These are phyloP conservation scores for Heliconius nattereri DNA, from an alignment of 1,140 invertebrate genomes.

Conservation along the genomic window DNA sequence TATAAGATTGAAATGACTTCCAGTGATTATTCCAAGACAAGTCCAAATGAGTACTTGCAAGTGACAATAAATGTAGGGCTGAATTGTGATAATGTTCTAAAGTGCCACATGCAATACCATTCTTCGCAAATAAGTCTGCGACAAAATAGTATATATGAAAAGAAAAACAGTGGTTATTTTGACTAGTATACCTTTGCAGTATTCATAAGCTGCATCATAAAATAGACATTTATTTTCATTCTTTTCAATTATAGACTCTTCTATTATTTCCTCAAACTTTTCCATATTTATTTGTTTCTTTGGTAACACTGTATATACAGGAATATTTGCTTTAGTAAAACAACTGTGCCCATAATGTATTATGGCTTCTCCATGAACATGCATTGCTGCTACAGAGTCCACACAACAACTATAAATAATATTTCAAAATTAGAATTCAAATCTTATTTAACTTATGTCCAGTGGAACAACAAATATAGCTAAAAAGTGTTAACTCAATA, in stretches of 20 bases:
- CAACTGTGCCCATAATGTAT: conserved; percentile 96
- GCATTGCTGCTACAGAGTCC: conserved; percentile 94
- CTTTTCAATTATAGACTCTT: conserved; percentile 57
- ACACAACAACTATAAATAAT: conserved; percentile 90
- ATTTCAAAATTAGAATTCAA: neutral
- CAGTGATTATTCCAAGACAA: too few relatives aligned
- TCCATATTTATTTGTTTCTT: conserved; percentile 82
- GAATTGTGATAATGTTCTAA: too few relatives aligned
- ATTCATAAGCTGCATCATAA: conserved; percentile 87
- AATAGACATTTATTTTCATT: conserved; percentile 83
- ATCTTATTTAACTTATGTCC: too few relatives aligned
- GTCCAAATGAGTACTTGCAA: too few relatives aligned
- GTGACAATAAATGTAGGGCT: too few relatives aligned
- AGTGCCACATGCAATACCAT: too few relatives aligned
- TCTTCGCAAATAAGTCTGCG: too few relatives aligned
- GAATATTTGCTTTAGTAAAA: conserved; percentile 87
- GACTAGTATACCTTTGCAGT: conserved; percentile 83
- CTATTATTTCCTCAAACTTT: conserved; percentile 54
- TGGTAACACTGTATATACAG: conserved; percentile 87
- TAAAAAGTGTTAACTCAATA: neutral
- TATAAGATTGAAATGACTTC: too few relatives aligned
- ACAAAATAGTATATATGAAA: neutral
- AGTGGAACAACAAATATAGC: too few relatives aligned
- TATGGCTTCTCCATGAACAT: conserved; percentile 90
- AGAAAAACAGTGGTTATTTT: neutral